A percentile compares a stretch with the other conserved stretches of the same genome.
Conservation (phyloP, 2,797 vertebrate species). For the Pachyuromys duprasi region DNA sequence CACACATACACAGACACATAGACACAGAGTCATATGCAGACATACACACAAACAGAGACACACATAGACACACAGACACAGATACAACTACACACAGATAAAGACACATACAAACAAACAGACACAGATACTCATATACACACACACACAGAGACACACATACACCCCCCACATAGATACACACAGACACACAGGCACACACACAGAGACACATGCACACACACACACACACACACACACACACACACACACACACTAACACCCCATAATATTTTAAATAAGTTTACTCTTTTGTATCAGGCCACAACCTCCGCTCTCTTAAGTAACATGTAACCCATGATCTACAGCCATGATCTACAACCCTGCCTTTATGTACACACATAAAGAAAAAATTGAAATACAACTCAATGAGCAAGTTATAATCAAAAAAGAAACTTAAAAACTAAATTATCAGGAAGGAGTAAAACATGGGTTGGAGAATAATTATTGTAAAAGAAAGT, state of each 20-base stretch:
- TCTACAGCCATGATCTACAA: not conserved
- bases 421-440: not conserved
- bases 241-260: not conserved
- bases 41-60: too few relatives aligned
- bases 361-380: too few relatives aligned
- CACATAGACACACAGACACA: not conserved
- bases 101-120: too few relatives aligned
- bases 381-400: not conserved
- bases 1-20: not conserved
- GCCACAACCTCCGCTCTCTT: not conserved
- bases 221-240: too few relatives aligned
- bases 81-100: too few relatives aligned
- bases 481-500: not conserved
- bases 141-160: not conserved
- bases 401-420: not conserved
- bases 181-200: not conserved
- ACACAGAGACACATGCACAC: not conserved
- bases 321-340: too few relatives aligned
- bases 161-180: too few relatives aligned
- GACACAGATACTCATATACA: too few relatives aligned
- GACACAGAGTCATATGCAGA: too few relatives aligned
- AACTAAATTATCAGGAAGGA: not conserved
- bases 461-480: not conserved
- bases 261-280: not conserved
- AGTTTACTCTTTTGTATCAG: not conserved